Base-by-base conservation (phyloP, 2,888 invertebrate species). In the Eugnorisma glareosa region DNA sequence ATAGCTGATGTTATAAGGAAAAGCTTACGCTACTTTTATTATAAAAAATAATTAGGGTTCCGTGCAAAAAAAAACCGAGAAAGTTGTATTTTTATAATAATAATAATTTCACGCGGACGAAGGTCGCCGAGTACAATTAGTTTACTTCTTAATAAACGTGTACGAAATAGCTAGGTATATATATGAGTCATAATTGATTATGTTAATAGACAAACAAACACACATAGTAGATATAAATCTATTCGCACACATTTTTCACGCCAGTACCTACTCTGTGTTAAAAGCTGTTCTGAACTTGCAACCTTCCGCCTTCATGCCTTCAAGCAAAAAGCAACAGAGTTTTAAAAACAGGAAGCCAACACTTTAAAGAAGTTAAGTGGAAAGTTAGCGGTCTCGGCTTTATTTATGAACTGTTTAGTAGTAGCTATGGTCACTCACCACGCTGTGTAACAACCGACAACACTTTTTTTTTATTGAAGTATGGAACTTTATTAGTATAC, bases 261-360 rank as follows among this genome's bases (percentile, higher is more conserved):
- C 63, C 74, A 82, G 69, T 61, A 75, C 66, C 68, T 83, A 86
- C 91, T 91, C 87, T 93, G 94, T 93, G 94, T 93, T 95, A 94
- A 96, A 94, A 94, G 95, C 94, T 94, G 94, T 94, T 96, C 93
- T 92, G 92, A 96, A 95, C 94, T 95, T 93, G 91, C 93, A 94
- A 94, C 94, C 93, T 85, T 77, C 93, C 94, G 94, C 92, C 93
- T 94, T 93, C 92, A 93, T 92, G 91, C 90, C 91, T 90, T 87
- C 86, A 83, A 93, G 92, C 90, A 94, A 95, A 96, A 96, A 93
- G 91, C 92, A 91, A 90, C 91, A 89, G 90, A 94, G 91, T 94
- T 95, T 94, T 94, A 91, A 95, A 95, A 96, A 95, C 95, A 94
- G 94, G 94, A 95, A 96, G 94, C 94, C 93, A 95, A 95, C 95